These are phyloP conservation scores for Poeciliopsis retropinna DNA, from an alignment of 2,113 vertebrate genomes.

Conservation along the genomic window DNA sequence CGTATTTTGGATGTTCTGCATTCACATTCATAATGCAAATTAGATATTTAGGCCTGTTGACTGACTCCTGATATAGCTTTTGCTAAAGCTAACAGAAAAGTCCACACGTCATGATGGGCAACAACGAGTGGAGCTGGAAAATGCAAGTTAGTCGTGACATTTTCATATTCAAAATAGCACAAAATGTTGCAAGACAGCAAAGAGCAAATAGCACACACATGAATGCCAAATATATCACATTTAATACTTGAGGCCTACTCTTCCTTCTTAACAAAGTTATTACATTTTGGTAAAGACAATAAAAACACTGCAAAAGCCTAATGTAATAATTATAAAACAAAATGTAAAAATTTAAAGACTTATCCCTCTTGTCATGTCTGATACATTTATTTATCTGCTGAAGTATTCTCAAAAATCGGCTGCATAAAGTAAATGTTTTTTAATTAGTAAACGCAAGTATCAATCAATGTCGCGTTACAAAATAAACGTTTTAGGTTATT, in stretches of 20 bases:
- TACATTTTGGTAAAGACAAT: neutral
- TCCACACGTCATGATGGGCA: neutral
- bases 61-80: neutral
- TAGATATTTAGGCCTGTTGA: neutral
- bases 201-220: neutral
- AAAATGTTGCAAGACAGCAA: neutral
- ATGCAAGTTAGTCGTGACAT: neutral
- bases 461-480: too few relatives aligned
- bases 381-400: neutral
- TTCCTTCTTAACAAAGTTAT: neutral
- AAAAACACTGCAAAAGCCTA: neutral
- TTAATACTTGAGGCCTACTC: neutral
- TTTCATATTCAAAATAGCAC: neutral
- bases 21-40: neutral
- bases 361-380: neutral
- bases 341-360: neutral
- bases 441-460: too few relatives aligned
- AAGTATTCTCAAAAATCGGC: neutral
- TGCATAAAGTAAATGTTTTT: neutral
- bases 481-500: too few relatives aligned
- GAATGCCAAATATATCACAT: neutral
- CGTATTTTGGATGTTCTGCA: neutral
- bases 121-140: neutral
- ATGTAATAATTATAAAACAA: neutral
- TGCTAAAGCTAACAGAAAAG: neutral